These are phyloP conservation scores for Montipora efflorescens DNA, from an alignment of 64 coral and sea anemone species.

Conservation along the genomic window DNA sequence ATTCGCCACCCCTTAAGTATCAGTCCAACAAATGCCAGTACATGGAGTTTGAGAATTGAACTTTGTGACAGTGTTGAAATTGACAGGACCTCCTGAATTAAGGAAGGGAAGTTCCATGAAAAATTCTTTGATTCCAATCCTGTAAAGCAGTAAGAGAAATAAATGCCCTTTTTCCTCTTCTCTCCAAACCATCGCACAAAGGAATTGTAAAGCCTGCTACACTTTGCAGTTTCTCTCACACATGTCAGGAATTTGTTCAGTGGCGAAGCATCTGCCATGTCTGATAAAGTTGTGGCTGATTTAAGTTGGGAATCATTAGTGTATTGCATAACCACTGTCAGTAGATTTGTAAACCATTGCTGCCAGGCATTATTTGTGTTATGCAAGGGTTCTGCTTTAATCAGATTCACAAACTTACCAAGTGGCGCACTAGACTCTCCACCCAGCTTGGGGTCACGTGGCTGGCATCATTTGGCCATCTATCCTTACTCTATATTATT, in stretches of 20 bases:
- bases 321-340: conserved; percentile 47
- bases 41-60: not conserved
- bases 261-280: conserved; percentile 27
- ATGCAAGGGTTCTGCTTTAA: conserved; percentile 70
- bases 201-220: not conserved
- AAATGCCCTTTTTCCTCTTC: conserved; percentile 62
- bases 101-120: conserved; percentile 68
- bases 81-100: conserved; percentile 35
- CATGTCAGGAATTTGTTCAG: not conserved
- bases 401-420: conserved; percentile 57
- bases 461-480: too few relatives aligned
- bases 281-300: conserved; percentile 13
- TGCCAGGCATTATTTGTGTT: conserved; percentile 77
- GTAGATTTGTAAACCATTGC: conserved; percentile 63
- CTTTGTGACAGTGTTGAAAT: conserved; percentile 20
- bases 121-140: conserved; percentile 70
- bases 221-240: conserved; percentile 50
- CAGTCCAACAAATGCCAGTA: conserved; percentile 13
- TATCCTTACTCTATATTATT: too few relatives aligned
- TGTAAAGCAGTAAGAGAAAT: conserved; percentile 69
- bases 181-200: conserved; percentile 58
- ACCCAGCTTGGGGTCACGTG: too few relatives aligned
- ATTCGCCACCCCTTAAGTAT: too few relatives aligned
- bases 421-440: not conserved
- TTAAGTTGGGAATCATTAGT: conserved; percentile 44